Evolutionary conservation across 2,888 invertebrate genomes (phyloP).

Genomic region (Scelioninae gen. 2): DNA sequence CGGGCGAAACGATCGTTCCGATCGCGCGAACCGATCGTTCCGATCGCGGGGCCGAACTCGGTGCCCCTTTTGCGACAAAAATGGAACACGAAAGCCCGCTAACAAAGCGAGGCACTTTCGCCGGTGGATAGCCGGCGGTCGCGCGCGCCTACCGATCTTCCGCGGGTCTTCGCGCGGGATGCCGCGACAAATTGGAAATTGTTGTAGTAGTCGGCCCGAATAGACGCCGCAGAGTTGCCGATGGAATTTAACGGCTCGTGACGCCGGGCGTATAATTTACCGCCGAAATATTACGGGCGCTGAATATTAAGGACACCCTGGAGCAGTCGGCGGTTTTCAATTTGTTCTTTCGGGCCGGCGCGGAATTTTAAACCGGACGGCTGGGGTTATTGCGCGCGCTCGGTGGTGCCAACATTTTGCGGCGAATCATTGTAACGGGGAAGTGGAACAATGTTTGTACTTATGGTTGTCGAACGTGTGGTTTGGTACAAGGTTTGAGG

Average conservation of each 20-base stretch:
- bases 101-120: conserved; percentile 55
- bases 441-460: too few relatives aligned
- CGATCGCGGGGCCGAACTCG: too few relatives aligned
- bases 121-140: conserved; percentile 41
- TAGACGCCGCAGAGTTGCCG: conserved; percentile 32
- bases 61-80: conserved; percentile 31
- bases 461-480: too few relatives aligned
- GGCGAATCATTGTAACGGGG: too few relatives aligned
- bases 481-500: too few relatives aligned
- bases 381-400: too few relatives aligned
- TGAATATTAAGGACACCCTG: conserved; percentile 39
- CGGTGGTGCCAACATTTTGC: too few relatives aligned
- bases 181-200: conserved; percentile 74
- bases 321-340: conserved; percentile 25
- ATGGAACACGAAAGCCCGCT: conserved; percentile 30
- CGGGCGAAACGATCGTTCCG: too few relatives aligned
- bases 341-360: conserved; percentile 26
- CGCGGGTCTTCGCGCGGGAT: conserved; percentile 60
- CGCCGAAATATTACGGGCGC: conserved; percentile 31
- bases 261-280: conserved; percentile 30
- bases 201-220: conserved; percentile 55
- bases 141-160: conserved; percentile 40
- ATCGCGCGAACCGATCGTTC: too few relatives aligned
- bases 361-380: conserved; percentile 25
- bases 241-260: conserved; percentile 40